phyloP scores from a whole-genome alignment of 2,888 invertebrate species.

The Melieria crassipennis region DNA sequence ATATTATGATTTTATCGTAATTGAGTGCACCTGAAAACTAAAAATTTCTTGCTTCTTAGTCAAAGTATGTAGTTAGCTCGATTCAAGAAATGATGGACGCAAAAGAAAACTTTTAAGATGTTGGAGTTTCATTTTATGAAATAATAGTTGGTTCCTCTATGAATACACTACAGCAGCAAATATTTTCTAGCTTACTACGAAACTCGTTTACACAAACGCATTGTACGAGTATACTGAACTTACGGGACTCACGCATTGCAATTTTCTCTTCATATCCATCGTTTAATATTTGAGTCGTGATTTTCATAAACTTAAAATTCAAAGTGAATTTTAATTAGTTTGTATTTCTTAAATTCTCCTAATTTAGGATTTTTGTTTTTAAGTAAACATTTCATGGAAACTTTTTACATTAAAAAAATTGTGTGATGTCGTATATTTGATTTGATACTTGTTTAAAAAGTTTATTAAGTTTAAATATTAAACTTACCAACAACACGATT shows the following conservation, averaged over 20 bases:
- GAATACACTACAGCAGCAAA: neutral
- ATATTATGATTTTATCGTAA: too few species aligned
- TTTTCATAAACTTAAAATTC: conserved; percentile 51
- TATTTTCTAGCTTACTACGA: neutral
- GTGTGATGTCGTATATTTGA: neutral
- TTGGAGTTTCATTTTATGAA: too few species aligned
- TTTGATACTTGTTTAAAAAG: neutral
- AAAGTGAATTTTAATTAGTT: neutral
- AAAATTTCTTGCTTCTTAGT: too few species aligned
- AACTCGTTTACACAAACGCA: too few species aligned
- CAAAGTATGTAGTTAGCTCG: too few species aligned
- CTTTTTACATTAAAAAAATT: neutral
- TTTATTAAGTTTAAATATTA: neutral
- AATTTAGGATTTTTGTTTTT: neutral
- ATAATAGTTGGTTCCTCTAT: too few species aligned
- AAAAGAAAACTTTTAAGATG: too few species aligned
- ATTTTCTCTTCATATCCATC: conserved; percentile 56
- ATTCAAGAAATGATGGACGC: too few species aligned
- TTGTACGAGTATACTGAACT: conserved; percentile 24
- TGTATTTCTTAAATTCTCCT: neutral
- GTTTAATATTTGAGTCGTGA: conserved; percentile 53
- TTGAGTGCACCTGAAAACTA: too few species aligned
- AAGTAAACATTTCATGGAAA: neutral
- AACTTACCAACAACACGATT: conserved; percentile 83
- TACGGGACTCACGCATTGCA: conserved; percentile 35